Evolutionary conservation across 2,797 vertebrate genomes (phyloP).

Genomic region (Sandelia bainsii): DNA sequence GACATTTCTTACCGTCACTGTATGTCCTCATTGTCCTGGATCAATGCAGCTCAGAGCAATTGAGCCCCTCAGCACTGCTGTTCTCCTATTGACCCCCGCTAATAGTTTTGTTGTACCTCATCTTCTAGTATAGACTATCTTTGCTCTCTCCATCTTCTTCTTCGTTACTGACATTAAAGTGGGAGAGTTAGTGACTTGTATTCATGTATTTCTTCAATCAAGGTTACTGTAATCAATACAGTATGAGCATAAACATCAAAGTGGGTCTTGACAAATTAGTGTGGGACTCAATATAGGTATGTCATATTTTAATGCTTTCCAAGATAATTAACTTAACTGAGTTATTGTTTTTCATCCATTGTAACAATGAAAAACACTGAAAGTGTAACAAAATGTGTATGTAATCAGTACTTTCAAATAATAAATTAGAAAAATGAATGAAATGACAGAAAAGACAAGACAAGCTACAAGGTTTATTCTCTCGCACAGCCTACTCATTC

Average conservation of each 20-base stretch:
- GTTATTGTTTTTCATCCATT: not conserved
- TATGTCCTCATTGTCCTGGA: slow-evolving; percentile 52
- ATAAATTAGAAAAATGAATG: no score
- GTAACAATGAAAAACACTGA: no score
- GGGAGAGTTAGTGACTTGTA: slow-evolving; percentile 17
- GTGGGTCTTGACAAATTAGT: slow-evolving; percentile 28
- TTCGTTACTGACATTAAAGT: slow-evolving; percentile 37
- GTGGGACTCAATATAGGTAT: slow-evolving; percentile 14
- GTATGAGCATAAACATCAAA: slow-evolving; percentile 16
- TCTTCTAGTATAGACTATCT: slow-evolving; percentile 22
- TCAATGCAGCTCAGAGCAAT: slow-evolving; percentile 60
- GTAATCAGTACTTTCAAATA: not conserved
- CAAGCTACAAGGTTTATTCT: no score
- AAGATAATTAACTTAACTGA: not conserved
- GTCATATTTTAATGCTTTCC: not conserved
- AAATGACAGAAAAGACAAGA: no score
- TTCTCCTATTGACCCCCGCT: slow-evolving; percentile 50
- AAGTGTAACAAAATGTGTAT: no score
- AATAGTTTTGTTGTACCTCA: slow-evolving; percentile 40
- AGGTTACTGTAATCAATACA: slow-evolving; percentile 38
- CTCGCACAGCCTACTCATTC: not conserved
- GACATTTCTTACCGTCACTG: slow-evolving; percentile 57
- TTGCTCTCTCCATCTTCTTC: slow-evolving; percentile 39
- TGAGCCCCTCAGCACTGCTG: slow-evolving; percentile 53
- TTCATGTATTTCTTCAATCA: slow-evolving; percentile 32